These are phyloP conservation scores for Staurois parvus DNA, from an alignment of 2,797 vertebrate genomes.

Conservation along the genomic window DNA sequence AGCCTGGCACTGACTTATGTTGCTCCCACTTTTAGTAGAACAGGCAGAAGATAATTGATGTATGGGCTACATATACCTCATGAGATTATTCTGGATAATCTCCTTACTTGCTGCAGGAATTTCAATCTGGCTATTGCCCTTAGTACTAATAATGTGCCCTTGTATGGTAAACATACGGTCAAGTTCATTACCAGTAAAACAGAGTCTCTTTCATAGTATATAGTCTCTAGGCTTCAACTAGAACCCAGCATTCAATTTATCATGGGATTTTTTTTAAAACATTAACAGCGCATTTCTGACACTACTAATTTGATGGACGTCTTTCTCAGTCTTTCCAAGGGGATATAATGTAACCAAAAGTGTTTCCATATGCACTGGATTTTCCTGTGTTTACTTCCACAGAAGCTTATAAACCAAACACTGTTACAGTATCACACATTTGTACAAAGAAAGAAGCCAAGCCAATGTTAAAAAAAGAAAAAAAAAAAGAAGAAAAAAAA, in stretches of 20 bases:
- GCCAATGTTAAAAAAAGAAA: not conserved
- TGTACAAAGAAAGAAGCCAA: no score
- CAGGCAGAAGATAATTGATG: no score
- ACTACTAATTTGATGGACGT: constrained; percentile 30
- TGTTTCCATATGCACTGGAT: constrained; percentile 20
- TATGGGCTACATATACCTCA: no score
- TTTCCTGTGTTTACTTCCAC: constrained; percentile 14
- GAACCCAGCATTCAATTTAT: constrained; percentile 21
- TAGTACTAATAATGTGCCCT: not conserved
- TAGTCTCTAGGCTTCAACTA: not conserved
- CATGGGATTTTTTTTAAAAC: constrained; percentile 25
- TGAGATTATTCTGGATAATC: no score
- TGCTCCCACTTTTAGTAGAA: no score
- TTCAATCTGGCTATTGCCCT: not conserved
- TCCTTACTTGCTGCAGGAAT: no score
- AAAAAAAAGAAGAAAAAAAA: not conserved
- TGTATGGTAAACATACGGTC: not conserved
- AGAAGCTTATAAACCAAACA: not conserved
- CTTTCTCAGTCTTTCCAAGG: constrained; percentile 12
- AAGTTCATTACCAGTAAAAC: constrained; percentile 3
- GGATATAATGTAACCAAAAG: constrained; percentile 30
- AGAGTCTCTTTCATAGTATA: constrained; percentile 1
- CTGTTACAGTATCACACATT: not conserved
- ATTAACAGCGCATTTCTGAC: constrained; percentile 46
- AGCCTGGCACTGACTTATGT: no score